Conservation (phyloP, 2,888 invertebrate genomes). For the Metopia argyrocephala region DNA sequence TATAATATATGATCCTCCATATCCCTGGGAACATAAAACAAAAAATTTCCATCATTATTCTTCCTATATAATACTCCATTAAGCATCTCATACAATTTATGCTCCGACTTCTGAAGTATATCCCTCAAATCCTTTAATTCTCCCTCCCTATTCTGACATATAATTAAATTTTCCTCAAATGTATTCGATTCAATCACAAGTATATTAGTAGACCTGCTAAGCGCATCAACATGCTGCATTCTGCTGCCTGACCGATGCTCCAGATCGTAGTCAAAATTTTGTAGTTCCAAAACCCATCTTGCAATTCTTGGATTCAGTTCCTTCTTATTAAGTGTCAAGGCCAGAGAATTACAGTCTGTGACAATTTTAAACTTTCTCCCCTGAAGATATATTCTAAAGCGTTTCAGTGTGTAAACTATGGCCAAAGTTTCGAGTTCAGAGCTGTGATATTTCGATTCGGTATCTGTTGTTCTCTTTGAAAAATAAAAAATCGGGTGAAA, state of each 20-base stretch:
- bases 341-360: conserved; percentile 67
- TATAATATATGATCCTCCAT: conserved; percentile 50
- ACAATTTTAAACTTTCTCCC: conserved; percentile 67
- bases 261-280: conserved; percentile 31
- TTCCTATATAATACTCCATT: conserved; percentile 55
- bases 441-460: conserved; percentile 76
- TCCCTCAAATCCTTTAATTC: conserved; percentile 12
- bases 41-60: conserved; percentile 6
- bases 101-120: conserved; percentile 3
- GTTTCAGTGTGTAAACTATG: conserved; percentile 68
- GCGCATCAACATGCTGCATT: conserved; percentile 41
- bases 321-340: conserved; percentile 65
- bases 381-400: conserved; percentile 72
- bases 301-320: conserved; percentile 54
- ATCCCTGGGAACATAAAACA: conserved; percentile 45
- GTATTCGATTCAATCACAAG: conserved; percentile 39
- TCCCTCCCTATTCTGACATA: conserved; percentile 46
- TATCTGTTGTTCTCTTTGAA: conserved; percentile 62
- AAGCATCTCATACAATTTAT: conserved; percentile 52
- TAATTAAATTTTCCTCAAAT: conserved; percentile 50
- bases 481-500: conserved; percentile 72
- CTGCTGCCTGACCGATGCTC: conserved; percentile 19
- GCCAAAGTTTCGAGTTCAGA: conserved; percentile 71
- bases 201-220: conserved; percentile 31
- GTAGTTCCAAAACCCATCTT: conserved; percentile 19